Conservation (phyloP, 2,797 vertebrate genomes). For the Masticophis lateralis region DNA sequence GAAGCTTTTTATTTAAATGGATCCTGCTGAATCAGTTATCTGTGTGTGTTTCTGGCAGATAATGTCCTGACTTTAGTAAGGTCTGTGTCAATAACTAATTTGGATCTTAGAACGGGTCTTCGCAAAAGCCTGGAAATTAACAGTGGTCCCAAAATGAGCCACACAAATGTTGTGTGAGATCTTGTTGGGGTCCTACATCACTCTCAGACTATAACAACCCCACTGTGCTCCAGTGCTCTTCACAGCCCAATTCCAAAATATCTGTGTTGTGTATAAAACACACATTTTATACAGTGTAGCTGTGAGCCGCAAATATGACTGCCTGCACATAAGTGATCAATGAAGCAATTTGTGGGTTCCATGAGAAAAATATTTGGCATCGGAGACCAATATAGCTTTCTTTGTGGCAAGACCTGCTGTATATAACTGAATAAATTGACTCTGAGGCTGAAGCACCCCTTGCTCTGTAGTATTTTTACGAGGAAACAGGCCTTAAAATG, state of each 20-base stretch:
- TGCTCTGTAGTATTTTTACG: neutral
- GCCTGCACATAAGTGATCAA: neutral
- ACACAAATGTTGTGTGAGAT: neutral
- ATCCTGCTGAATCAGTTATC: too few species aligned
- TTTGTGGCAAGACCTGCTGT: neutral
- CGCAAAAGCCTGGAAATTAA: neutral
- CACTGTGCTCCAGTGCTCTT: neutral
- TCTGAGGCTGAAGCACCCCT: neutral
- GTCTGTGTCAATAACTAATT: neutral
- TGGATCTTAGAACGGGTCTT: neutral
- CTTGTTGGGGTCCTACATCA: neutral
- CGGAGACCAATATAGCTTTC: neutral
- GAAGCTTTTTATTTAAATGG: too few species aligned
- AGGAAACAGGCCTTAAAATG: neutral
- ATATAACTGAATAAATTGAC: neutral
- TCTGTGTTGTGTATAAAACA: neutral
- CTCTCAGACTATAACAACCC: neutral
- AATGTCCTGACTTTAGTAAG: neutral
- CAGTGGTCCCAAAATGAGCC: neutral
- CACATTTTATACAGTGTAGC: neutral
- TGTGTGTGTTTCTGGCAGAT: too few species aligned
- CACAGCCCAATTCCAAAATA: neutral
- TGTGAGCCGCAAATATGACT: neutral
- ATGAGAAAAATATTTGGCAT: neutral
- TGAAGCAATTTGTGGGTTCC: neutral